A percentile compares a stretch with the other conserved stretches of the same genome.
phyloP scores from a whole-genome alignment of 1,140 invertebrate species.

The Bombus vancouverensis region DNA sequence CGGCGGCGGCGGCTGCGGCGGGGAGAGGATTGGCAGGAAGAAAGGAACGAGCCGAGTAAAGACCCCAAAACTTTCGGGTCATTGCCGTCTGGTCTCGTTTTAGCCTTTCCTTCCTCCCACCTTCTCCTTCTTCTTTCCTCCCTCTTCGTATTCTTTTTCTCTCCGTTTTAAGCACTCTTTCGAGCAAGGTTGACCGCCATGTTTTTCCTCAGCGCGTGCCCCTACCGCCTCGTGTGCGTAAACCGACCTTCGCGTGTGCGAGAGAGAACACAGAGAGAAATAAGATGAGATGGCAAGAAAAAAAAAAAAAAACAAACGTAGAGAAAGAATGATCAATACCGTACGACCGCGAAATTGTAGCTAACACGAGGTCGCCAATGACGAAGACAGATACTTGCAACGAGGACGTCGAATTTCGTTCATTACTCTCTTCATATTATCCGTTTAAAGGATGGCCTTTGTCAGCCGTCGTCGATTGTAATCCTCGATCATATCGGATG shows the following conservation, averaged over 20 bases:
- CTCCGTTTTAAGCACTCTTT: slow-evolving; percentile 70
- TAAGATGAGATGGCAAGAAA: neutral
- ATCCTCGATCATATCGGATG: neutral
- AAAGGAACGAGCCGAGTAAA: slow-evolving; percentile 57
- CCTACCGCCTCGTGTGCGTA: slow-evolving; percentile 71
- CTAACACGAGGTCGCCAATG: slow-evolving; percentile 45
- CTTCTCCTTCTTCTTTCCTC: slow-evolving; percentile 63
- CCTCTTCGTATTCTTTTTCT: slow-evolving; percentile 56
- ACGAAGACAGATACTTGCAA: slow-evolving; percentile 43
- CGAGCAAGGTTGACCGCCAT: slow-evolving; percentile 76
- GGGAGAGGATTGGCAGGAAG: slow-evolving; percentile 58
- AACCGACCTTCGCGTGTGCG: slow-evolving; percentile 72
- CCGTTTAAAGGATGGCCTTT: slow-evolving; percentile 40
- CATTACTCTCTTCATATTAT: slow-evolving; percentile 56
- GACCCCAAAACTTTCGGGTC: slow-evolving; percentile 74
- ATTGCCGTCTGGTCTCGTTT: slow-evolving; percentile 74
- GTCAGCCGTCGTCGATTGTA: neutral
- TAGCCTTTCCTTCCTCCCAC: slow-evolving; percentile 65
- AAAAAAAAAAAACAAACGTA: neutral
- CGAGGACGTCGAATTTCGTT: slow-evolving; percentile 72
- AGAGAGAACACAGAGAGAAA: slow-evolving; percentile 37
- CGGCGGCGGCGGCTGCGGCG: neutral
- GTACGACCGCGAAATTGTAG: slow-evolving; percentile 44
- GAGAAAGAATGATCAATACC: slow-evolving; percentile 30
- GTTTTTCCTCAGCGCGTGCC: slow-evolving; percentile 65